Evolutionary conservation across 2,113 vertebrate genomes (phyloP).

Genomic region (Caranx melampygus): DNA sequence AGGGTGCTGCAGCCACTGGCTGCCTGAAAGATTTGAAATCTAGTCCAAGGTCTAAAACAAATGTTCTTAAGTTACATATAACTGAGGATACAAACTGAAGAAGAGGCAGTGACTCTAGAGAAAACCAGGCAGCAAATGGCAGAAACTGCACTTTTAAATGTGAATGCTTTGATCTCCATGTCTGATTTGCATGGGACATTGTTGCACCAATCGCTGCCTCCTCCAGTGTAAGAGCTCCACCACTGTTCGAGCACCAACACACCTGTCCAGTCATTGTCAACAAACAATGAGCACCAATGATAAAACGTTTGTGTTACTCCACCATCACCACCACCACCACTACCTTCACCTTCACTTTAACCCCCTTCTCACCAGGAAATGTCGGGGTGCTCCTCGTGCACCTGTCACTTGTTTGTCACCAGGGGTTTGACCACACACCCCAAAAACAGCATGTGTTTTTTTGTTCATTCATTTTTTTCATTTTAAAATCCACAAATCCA

Average conservation of each 20-base stretch:
- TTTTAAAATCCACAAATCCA: constrained; percentile 16
- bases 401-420: constrained; percentile 51
- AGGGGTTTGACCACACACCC: constrained; percentile 6
- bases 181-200: constrained; percentile 81
- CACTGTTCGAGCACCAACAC: constrained; percentile 50
- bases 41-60: too few species aligned
- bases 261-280: constrained; percentile 49
- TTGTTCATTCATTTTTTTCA: constrained; percentile 4
- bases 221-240: background rate
- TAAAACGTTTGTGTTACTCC: background rate
- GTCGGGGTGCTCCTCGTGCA: constrained; percentile 26
- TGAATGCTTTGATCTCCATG: constrained; percentile 50
- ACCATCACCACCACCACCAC: background rate
- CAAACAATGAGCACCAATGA: constrained; percentile 49
- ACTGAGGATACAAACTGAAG: too few species aligned
- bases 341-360: background rate
- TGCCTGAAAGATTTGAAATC: too few species aligned
- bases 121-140: constrained; percentile 76
- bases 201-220: constrained; percentile 56
- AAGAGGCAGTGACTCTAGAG: too few species aligned
- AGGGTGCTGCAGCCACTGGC: too few species aligned
- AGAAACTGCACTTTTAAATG: background rate
- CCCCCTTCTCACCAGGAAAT: constrained; percentile 17
- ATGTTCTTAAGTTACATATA: too few species aligned
- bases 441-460: constrained; percentile 56